phyloP scores from a whole-genome alignment of 2,888 invertebrate species.

The Lepidocyrtinus sp. region DNA sequence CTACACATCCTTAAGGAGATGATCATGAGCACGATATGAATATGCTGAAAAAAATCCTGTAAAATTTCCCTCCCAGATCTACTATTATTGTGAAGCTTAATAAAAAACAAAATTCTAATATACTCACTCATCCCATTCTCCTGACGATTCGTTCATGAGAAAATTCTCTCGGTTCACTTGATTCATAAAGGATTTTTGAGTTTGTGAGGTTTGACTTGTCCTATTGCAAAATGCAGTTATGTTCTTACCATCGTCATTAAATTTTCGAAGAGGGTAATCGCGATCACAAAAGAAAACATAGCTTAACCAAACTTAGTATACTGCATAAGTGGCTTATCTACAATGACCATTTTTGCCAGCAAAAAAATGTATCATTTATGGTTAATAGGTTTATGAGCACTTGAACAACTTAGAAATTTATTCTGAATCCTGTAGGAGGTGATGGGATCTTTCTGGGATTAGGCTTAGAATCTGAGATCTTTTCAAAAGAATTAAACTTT shows the following conservation, averaged over 20 bases:
- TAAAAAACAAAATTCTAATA: background rate
- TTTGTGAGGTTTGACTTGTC: background rate
- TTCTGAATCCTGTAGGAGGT: slow-evolving; percentile 8
- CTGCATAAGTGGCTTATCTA: background rate
- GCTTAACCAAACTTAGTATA: too few relatives aligned
- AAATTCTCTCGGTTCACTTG: slow-evolving; percentile 4
- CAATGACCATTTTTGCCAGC: background rate
- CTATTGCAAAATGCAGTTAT: slow-evolving; percentile 1
- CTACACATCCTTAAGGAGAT: background rate
- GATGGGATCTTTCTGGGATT: slow-evolving; percentile 9
- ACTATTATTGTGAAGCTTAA: background rate
- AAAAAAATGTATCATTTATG: slow-evolving; percentile 5
- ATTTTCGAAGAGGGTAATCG: background rate
- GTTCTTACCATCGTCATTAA: background rate
- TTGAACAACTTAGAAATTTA: background rate
- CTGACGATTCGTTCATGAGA: slow-evolving; percentile 2
- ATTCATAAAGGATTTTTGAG: background rate
- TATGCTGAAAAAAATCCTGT: background rate
- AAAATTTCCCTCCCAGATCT: background rate
- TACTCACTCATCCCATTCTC: too few relatives aligned
- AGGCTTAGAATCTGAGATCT: background rate
- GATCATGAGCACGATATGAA: background rate
- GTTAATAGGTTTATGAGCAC: background rate
- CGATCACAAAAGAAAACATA: background rate
- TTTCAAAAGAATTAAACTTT: background rate